Conservation (phyloP, 2,113 vertebrate species). For the Sphyrna mokarran region DNA sequence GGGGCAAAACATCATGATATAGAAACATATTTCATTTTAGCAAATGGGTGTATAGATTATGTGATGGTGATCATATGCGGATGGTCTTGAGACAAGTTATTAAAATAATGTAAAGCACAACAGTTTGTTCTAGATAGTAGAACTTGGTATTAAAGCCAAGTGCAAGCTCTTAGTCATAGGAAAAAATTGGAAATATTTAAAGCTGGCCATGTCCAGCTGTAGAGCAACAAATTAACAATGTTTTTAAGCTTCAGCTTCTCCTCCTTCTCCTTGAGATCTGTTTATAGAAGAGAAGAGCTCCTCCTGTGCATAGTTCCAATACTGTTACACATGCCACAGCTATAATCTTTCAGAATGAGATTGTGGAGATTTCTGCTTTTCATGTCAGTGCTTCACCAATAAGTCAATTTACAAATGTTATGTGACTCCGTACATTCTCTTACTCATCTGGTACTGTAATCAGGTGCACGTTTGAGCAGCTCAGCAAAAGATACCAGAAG, state of each 20-base stretch:
- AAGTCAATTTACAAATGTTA: neutral
- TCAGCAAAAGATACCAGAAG: neutral
- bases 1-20: neutral
- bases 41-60: neutral
- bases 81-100: neutral
- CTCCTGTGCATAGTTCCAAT: neutral
- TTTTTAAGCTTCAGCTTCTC: neutral
- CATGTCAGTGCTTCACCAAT: neutral
- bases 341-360: neutral
- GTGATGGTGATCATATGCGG: neutral
- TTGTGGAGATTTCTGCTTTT: neutral
- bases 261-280: neutral
- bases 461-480: neutral
- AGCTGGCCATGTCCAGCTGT: neutral
- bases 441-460: neutral
- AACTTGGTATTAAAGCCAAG: neutral
- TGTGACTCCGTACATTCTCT: neutral
- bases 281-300: neutral
- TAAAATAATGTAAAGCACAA: neutral
- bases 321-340: neutral
- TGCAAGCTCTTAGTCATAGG: neutral
- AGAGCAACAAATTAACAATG: neutral
- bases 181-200: neutral
- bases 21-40: constrained; percentile 4
- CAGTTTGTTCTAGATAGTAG: neutral